Conservation (phyloP, 2,888 invertebrate genomes). For the Seira musarum region DNA sequence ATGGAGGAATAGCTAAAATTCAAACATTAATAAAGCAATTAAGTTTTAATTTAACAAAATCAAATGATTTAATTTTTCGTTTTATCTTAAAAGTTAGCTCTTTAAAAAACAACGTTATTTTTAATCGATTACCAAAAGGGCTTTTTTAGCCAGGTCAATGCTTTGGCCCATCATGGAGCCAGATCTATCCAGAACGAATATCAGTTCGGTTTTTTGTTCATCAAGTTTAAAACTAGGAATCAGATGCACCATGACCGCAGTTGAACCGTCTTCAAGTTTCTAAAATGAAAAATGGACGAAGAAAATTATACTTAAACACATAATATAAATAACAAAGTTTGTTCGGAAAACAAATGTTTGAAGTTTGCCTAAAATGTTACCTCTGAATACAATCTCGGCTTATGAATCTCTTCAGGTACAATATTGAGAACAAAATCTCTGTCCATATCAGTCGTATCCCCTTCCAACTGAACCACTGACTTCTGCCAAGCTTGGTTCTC, state of each 20-base stretch:
- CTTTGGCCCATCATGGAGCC: conserved; percentile 72
- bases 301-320: no score
- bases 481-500: conserved; percentile 60
- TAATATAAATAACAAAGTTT: no score
- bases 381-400: conserved; percentile 74
- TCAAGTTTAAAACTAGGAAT: conserved; percentile 73
- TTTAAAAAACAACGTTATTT: no score
- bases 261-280: conserved; percentile 52
- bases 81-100: no score
- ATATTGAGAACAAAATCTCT: conserved; percentile 72
- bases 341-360: neutral
- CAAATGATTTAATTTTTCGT: conserved; percentile 18
- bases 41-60: no score
- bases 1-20: conserved; percentile 70
- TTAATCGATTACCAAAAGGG: conserved; percentile 71
- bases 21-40: no score
- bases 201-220: conserved; percentile 70
- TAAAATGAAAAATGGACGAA: no score
- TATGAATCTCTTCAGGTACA: conserved; percentile 72
- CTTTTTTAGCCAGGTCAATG: conserved; percentile 70
- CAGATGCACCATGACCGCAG: conserved; percentile 63
- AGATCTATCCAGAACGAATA: conserved; percentile 73
- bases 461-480: conserved; percentile 53
- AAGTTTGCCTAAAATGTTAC: conserved; percentile 44
- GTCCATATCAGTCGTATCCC: conserved; percentile 65